Base-by-base conservation (phyloP, 2,888 invertebrate genomes). In the Apantesis nais region DNA sequence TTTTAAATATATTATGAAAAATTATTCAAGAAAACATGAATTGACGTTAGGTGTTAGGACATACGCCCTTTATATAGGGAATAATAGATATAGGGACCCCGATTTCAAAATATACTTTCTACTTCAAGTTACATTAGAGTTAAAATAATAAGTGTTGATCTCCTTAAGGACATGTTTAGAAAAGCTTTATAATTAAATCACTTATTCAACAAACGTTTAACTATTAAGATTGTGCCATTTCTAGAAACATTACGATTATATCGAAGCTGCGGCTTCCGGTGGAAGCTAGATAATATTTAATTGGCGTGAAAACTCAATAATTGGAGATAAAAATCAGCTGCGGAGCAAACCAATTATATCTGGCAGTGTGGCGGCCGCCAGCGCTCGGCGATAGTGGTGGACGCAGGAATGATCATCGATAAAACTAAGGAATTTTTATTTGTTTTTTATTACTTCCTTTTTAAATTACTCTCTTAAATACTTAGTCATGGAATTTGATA, bases 301-400 rank as follows among this genome's bases (percentile, higher is more conserved):
- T 94, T 94, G 93, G 93, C 93, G 94, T 91, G 93, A 94, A 94
- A 94, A 93, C 92, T 92, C 93, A 93, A 94, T 93, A 93, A 93
- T 92, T 92, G 92, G 80, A 91, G 94, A 94, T 94, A 94, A 93
- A 93, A 93, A 94, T 94, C 94, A 88, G 89, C 87, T 88, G 87
- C 85, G 84, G 86, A 86, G 89, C 88, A 88, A 89, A 93, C 92
- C 93, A 93, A 94, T 94, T 94, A 94, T 91, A 86, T 84, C 86
- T 88, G 86, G 87, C 86, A 82, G 86, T 90, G 91, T 90, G 90
- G 90, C 88, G 89, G 87, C 88, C 86, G 85, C 87, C 82, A 84
- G 77, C 74, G 86, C 81, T 77, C 84, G n/a, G n/a, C n/a, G 82
- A 61, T 55, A 88, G 90, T 75, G 87, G 76, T 82, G 89, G 58